Percentiles rank a stretch among this genome's conserved stretches.
phyloP scores from a whole-genome alignment of 2,113 vertebrate species.

The Callocephalon fimbriatum region DNA sequence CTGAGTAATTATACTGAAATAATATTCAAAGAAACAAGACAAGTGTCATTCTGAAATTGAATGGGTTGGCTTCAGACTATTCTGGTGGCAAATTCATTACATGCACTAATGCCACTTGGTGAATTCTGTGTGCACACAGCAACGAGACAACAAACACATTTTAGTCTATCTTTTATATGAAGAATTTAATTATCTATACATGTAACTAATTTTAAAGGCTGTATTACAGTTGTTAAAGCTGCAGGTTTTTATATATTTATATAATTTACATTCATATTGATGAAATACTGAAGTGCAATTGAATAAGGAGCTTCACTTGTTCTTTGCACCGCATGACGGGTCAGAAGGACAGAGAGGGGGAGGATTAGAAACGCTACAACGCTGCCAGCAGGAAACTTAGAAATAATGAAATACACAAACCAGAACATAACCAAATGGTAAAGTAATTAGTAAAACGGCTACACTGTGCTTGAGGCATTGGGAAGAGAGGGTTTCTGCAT shows the following conservation, averaged over 20 bases:
- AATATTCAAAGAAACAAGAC: background rate
- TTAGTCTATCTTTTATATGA: conserved; percentile 82
- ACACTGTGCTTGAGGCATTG: conserved; percentile 58
- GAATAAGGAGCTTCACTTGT: conserved; percentile 60
- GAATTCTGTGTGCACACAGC: conserved; percentile 39
- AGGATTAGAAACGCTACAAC: conserved; percentile 15
- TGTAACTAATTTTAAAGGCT: conserved; percentile 84
- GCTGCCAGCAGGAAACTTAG: conserved; percentile 36
- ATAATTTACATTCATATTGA: conserved; percentile 87
- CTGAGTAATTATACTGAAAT: background rate
- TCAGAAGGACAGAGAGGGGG: background rate
- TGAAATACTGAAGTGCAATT: conserved; percentile 81
- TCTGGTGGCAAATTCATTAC: background rate
- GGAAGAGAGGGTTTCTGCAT: conserved; percentile 29
- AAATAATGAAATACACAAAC: background rate
- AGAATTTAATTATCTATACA: conserved; percentile 92
- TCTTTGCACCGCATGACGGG: conserved; percentile 46
- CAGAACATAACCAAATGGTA: conserved; percentile 16
- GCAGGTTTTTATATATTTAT: conserved; percentile 85
- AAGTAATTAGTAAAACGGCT: conserved; percentile 44
- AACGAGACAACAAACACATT: conserved; percentile 81
- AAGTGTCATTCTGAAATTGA: background rate
- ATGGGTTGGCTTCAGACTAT: background rate
- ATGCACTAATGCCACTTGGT: background rate
- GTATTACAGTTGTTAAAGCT: conserved; percentile 92